Base-by-base conservation (phyloP, 1,140 invertebrate species). In the Dreissena rostriformis region DNA sequence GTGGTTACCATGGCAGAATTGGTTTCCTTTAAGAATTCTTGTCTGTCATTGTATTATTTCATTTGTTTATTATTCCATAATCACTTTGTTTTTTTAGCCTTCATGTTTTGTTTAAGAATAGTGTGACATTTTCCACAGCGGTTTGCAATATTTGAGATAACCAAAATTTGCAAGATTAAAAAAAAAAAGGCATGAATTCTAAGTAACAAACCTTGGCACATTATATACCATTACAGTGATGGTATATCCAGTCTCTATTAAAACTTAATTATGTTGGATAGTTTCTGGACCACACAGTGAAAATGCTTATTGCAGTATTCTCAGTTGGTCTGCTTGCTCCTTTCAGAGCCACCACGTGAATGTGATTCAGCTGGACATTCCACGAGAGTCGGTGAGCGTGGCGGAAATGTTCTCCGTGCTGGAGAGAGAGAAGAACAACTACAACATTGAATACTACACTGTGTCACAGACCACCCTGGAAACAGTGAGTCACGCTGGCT, bases 361-460 rank as follows among this genome's bases (percentile, higher is more conserved):
- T 80, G 95, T 97, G 79, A 92, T 96, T 51, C 96, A 96, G 29
- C 96, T 96, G 89, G 96, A 96, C 88, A 89, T 93, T n/a, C 90
- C 92, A 2, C 85, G 84, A 28, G 57, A 66, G 0, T 71, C 75
- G 2, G 81, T 86, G 8, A 84, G 55, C 17, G 88, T 92, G 29
- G 74, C 91, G 0, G 84, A 89, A 24, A 87, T 92, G 57, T 88
- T 92, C 90, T 90, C 82, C 77, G 88, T 87, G 53, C 87, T 90
- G 57, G 92, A 92, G 77, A 72, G 39, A 84, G 88, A 87, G 53
- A 92, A 91, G 80, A 84, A 82, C 52, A 85, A 79, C 12, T 89
- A 66, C 78, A 83, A 74, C 88, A 90, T 94, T 28, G 83, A 89
- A 26, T 93, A 94, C 85, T 94, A 94, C 83, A 93, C 94, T 51